phyloP scores from a whole-genome alignment of 1,140 invertebrate genomes.

The Teleogryllus occipitalis region DNA sequence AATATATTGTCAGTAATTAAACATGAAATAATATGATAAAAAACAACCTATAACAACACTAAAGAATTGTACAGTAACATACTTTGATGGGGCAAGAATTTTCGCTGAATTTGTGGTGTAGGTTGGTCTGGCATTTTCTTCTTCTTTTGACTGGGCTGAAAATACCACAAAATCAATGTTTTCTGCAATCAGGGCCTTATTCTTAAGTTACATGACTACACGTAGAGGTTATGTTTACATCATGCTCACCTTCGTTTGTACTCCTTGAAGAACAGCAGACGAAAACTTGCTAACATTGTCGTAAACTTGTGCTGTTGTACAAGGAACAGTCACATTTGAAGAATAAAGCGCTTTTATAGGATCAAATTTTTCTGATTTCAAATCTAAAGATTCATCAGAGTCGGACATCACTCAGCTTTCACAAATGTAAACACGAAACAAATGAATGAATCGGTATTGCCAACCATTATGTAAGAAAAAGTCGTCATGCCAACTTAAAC shows the following conservation, averaged over 20 bases:
- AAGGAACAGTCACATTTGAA: constrained; percentile 16
- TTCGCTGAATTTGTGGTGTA: neutral
- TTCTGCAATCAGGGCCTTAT: neutral
- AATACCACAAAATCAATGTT: neutral
- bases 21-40: too few relatives aligned
- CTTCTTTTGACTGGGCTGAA: neutral
- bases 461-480: neutral
- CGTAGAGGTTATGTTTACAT: neutral
- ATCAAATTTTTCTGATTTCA: constrained; percentile 14
- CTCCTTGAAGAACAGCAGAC: constrained; percentile 7
- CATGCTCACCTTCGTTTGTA: neutral
- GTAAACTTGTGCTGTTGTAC: constrained; percentile 15
- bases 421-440: neutral
- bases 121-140: neutral
- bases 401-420: neutral
- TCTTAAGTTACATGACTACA: neutral
- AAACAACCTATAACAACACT: too few relatives aligned
- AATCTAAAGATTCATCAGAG: neutral
- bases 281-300: constrained; percentile 17
- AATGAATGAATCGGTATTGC: neutral
- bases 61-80: neutral
- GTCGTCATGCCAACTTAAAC: too few relatives aligned
- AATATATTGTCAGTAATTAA: too few relatives aligned
- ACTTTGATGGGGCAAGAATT: neutral
- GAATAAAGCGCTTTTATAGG: constrained; percentile 20